Base-by-base conservation (phyloP, 2,113 vertebrate genomes). In the Ascaphus truei region DNA sequence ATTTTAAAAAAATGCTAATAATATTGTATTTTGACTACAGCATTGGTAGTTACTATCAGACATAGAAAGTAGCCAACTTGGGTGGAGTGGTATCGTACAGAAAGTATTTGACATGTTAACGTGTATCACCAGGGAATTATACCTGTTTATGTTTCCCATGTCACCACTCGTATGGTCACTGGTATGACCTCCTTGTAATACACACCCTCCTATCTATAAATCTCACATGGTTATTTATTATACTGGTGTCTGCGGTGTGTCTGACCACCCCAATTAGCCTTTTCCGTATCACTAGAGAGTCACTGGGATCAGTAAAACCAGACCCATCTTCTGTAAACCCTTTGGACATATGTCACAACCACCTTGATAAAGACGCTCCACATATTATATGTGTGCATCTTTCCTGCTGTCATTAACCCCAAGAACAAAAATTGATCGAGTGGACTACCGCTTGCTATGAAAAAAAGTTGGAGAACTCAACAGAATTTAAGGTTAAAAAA, bases 211-310 rank as follows among this genome's bases (percentile, higher is more conserved):
- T 65, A 65, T 65, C 50, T 66, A 18, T 15, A 66, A 33, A 16
- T 26, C 20, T 56, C 16, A 51, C 51, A 30, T 16, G 33, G 50
- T 16, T 66, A 53, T 65, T 65, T 65, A 66, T 55, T 55, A 56
- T 16, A 37, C 36, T 20, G 51, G 33, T 66, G 63, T 66, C 63
- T 55, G 63, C 37, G 50, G 63, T 66, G 50, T 56, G 50, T 55
- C 63, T 41, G 48, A 55, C 62, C 48, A 66, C 63, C 63, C 36
- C 50, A 66, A 55, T 37, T 51, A 55, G 63, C 63, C 51, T 22
- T 53, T 23, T 43, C 63, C 25, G 23, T 66, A 37, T 55, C 51
- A 56, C 48, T 31, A 22, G n/a, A 30, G 34, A 66, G 36, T 20
- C 63, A 55, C 63, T 15, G 20, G 33, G 48, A 51, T 55, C 63